Base-by-base conservation (phyloP, 2,797 vertebrate species). In the Echiichthys vipera region DNA sequence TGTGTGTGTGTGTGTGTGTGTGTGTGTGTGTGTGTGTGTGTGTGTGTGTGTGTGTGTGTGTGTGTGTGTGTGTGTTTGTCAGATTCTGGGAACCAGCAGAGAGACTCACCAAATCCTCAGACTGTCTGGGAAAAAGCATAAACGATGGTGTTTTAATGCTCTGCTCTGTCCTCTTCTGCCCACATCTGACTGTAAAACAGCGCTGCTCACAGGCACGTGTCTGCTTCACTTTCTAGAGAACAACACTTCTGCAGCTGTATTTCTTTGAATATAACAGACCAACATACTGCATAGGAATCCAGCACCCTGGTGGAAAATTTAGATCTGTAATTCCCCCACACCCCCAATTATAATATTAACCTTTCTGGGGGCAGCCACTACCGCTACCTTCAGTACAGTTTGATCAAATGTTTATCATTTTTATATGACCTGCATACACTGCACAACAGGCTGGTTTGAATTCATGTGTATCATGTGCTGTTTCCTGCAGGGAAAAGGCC, bases 401-500 rank as follows among this genome's bases (percentile, higher is more conserved):
- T 73, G 39, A 77, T 69, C 29, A 45, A 69, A 80, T 64, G 34
- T 78, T 77, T 59, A 39, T 69, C 25, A 49, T 61, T 49, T 73
- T 77, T 34, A 50, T 69, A 40, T 37, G 65, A 80, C 40, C 53
- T 65, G 10, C 32, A 43, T 42, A 18, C 18, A 53, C 53, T 65
- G 58, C 49, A 59, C 68, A 74, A 75, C 65, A 39, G 40, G 53
- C 75, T 63, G 51, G 39, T 76, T 67, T 76, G 56, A 67, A 63
- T 86, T 73, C 56, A 50, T 84, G 59, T 65, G 80, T 73, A 66
- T 85, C 62, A 57, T 74, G 78, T 58, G 80, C 83, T 91, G 90
- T 92, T 92, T 91, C 92, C 91, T 92, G 84, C 80, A 86, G 86
- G 86, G 84, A 90, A 89, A 90, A 89, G 77, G 85, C 89, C 88